These are phyloP conservation scores for Macrosiphum euphorbiae DNA, from an alignment of 2,888 invertebrate genomes.

Conservation along the genomic window DNA sequence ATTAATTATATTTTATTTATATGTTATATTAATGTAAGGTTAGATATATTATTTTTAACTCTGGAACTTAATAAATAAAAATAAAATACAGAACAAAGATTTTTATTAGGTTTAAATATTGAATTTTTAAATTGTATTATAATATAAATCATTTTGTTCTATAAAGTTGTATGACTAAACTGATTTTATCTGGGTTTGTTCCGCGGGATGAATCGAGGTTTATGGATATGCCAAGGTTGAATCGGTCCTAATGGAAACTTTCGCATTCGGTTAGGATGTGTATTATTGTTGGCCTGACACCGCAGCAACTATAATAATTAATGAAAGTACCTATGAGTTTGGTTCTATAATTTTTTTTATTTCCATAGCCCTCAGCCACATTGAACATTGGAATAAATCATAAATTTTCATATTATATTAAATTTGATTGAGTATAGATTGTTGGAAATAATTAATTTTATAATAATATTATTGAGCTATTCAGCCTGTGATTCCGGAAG, in stretches of 20 bases:
- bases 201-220: not conserved
- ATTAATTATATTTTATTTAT: not conserved
- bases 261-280: too few species aligned
- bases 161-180: not conserved
- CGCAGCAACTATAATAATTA: not conserved
- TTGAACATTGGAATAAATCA: not conserved
- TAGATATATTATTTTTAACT: not conserved
- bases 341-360: not conserved
- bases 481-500: not conserved
- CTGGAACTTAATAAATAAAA: not conserved
- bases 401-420: not conserved
- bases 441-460: too few species aligned
- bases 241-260: not conserved
- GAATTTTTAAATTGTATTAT: not conserved
- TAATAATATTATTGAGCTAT: not conserved
- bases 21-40: not conserved
- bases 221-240: not conserved
- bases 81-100: not conserved
- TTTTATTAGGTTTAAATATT: not conserved
- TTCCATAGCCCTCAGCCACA: not conserved
- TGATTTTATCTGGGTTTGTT: not conserved
- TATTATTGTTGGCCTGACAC: not conserved
- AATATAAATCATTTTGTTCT: not conserved
- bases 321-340: not conserved
- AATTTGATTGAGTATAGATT: not conserved